A percentile compares a stretch with the other conserved stretches of the same genome.
These are phyloP conservation scores for Aphis craccivora DNA, from an alignment of 1,140 invertebrate species.

Conservation along the genomic window DNA sequence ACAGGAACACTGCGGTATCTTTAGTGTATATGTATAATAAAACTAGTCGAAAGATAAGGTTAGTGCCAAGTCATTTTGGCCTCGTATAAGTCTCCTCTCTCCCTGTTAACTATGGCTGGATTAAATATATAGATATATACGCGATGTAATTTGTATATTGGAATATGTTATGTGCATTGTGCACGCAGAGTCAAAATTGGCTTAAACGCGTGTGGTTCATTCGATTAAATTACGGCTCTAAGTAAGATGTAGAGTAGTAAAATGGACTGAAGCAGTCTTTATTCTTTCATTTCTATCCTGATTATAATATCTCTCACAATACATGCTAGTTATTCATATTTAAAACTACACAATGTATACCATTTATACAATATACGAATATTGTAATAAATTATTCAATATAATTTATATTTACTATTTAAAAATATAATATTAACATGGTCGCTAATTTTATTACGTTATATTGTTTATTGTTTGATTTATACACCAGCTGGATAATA, in stretches of 20 bases:
- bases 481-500: no score
- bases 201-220: slow-evolving; percentile 21
- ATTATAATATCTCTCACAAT: not conserved
- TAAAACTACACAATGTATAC: not conserved
- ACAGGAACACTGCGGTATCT: no score
- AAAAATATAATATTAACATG: no score
- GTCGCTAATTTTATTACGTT: no score
- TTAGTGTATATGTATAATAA: not conserved
- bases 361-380: not conserved
- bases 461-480: no score
- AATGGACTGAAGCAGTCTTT: not conserved
- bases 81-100: not conserved
- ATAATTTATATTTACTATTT: not conserved
- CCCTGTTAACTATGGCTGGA: not conserved
- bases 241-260: not conserved
- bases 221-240: not conserved
- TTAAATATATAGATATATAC: not conserved
- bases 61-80: slow-evolving; percentile 31
- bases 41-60: not conserved
- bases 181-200: slow-evolving; percentile 28
- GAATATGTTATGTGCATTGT: slow-evolving; percentile 29
- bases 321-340: not conserved
- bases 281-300: not conserved
- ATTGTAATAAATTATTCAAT: not conserved
- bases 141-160: slow-evolving; percentile 37